Evolutionary conservation across 2,113 vertebrate genomes (phyloP), one percentile per base, ranked within the genome.

Genomic region (Alces alces): DNA sequence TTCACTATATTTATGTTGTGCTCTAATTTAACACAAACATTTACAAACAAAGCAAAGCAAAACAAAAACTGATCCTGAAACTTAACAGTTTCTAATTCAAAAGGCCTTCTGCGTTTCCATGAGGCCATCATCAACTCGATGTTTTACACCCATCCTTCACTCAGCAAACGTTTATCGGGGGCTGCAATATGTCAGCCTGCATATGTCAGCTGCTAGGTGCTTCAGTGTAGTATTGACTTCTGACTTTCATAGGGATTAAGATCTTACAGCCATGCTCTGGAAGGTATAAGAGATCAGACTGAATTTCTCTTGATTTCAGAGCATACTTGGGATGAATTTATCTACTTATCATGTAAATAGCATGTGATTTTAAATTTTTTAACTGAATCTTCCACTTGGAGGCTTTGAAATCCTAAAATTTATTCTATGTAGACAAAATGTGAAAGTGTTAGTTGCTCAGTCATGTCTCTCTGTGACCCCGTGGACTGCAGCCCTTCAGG

Each of bases 81-180:
- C 28, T 17, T 45, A 86, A 70, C 25, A 54, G 43, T 45, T 50
- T n/a, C 58, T 45, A 36, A 45, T 19, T 19, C 16, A 45, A 30
- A 43, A 86, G 10, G n/a, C 28, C 83, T 5, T 1, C 8, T 17
- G 4, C 36, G 16, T 2, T 45, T 54, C 70, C 15, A 19, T 33
- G 1, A n/a, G 4, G 0, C 7, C 58, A 19, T 28, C 30, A 12
- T 23, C 36, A 7, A 60, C 6, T 15, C 1, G 6, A 1, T 4
- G 11, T 15, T 64, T 43, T 2, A 2, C 6, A 19, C 14, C 9
- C 11, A 11, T 2, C 86, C 14, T 16, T 39, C 54, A n/a, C 23
- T 36, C 80, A 25, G 27, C 27, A 43, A 39, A 43, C 33, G 54
- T 2, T 60, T 21, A 1, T 1, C 1, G 9, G 64, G 14, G 28